Evolutionary conservation across 2,797 vertebrate species (phyloP).

Genomic region (Gallinago nigripennis): DNA sequence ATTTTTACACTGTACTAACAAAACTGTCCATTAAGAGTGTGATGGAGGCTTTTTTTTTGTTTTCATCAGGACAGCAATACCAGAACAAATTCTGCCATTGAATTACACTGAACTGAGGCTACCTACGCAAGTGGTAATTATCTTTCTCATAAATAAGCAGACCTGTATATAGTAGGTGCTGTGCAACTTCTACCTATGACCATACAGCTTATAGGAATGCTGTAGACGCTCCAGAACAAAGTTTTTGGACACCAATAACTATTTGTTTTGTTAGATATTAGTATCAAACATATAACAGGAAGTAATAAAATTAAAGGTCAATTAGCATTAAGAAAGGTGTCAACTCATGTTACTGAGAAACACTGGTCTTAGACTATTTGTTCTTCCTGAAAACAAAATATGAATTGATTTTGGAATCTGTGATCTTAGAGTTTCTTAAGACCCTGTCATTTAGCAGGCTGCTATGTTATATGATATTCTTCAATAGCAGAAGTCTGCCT

Average conservation of each 20-base stretch:
- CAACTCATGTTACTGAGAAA: not conserved
- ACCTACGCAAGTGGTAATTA: not conserved
- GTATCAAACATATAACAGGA: not conserved
- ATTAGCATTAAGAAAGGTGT: not conserved
- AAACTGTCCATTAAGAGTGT: not conserved
- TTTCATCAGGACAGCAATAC: not conserved
- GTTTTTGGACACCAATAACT: rapidly evolving
- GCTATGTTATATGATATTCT: not conserved
- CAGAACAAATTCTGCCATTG: not conserved
- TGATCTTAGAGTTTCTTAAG: not conserved
- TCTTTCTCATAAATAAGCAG: not conserved
- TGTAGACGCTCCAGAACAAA: not conserved
- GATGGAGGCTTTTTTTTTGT: no score
- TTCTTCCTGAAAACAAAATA: not conserved
- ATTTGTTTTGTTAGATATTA: not conserved
- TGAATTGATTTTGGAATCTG: rapidly evolving
- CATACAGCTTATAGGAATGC: not conserved
- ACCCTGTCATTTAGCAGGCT: not conserved
- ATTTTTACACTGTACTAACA: not conserved
- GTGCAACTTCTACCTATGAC: not conserved
- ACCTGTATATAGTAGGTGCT: not conserved
- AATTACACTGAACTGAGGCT: not conserved
- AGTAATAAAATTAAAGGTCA: not conserved
- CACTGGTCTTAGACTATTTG: not conserved
- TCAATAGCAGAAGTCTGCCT: not conserved